A percentile compares a stretch with the other conserved stretches of the same genome.
phyloP scores from a whole-genome alignment of 2,888 invertebrate genomes.

The Aelia acuminata region DNA sequence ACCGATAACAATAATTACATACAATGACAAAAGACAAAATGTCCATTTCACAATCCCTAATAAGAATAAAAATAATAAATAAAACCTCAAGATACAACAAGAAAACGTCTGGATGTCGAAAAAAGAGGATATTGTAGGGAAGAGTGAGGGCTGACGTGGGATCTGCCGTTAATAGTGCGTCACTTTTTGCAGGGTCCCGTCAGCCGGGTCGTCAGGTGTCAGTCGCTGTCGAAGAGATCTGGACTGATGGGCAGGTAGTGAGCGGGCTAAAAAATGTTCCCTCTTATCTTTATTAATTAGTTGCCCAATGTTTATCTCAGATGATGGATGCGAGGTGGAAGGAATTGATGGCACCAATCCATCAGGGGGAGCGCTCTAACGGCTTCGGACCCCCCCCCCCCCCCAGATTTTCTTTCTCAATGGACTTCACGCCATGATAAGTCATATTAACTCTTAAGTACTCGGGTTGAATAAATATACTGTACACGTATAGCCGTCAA shows the following conservation, averaged over 20 bases:
- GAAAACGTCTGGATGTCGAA: not conserved
- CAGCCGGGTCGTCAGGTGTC: conserved; percentile 36
- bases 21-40: not conserved
- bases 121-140: conserved; percentile 17
- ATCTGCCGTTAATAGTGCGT: conserved; percentile 54
- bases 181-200: conserved; percentile 35
- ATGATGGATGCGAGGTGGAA: conserved; percentile 17
- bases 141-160: conserved; percentile 47
- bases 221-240: not conserved
- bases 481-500: not conserved
- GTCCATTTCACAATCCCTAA: not conserved
- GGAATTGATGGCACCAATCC: conserved; percentile 40
- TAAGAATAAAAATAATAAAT: not conserved
- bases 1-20: not conserved
- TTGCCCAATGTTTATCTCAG: conserved; percentile 41
- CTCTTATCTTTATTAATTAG: conserved; percentile 44
- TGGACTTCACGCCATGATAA: not conserved
- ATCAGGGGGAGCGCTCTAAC: not conserved
- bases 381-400: not conserved
- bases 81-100: not conserved
- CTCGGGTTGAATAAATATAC: not conserved
- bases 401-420: not conserved
- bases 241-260: conserved; percentile 4
- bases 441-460: not conserved
- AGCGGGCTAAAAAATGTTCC: conserved; percentile 10